phyloP scores from a whole-genome alignment of 2,797 vertebrate species.

The Basileuterus tristriatus region DNA sequence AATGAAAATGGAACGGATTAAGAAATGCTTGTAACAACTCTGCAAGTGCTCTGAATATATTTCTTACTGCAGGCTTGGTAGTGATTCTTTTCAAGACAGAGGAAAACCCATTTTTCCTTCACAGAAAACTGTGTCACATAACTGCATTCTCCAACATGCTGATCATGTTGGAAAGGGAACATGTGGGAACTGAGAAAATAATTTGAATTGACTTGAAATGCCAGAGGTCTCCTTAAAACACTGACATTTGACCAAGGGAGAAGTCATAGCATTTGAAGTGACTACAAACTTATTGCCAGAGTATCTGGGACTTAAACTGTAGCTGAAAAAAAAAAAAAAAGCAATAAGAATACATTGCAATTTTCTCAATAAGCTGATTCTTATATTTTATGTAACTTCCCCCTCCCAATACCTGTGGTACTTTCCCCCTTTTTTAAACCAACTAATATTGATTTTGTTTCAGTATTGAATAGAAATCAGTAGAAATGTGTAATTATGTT shows the following conservation, averaged over 20 bases:
- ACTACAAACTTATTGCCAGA: background rate
- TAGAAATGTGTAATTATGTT: slow-evolving; percentile 61
- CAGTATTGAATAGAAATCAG: slow-evolving; percentile 54
- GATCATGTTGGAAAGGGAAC: slow-evolving; percentile 19
- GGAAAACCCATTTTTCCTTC: slow-evolving; percentile 11
- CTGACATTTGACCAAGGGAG: slow-evolving; percentile 22
- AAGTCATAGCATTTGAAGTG: background rate
- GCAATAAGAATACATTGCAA: background rate
- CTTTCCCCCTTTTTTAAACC: slow-evolving; percentile 67
- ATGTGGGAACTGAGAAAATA: slow-evolving; percentile 11
- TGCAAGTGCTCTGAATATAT: background rate
- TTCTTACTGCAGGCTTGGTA: slow-evolving; percentile 49
- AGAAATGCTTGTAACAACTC: slow-evolving; percentile 7
- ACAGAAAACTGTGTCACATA: background rate
- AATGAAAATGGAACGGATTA: background rate
- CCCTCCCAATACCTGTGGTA: slow-evolving; percentile 78
- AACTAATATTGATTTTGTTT: slow-evolving; percentile 72
- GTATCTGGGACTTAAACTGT: background rate
- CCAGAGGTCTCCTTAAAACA: slow-evolving; percentile 10
- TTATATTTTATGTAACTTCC: slow-evolving; percentile 48
- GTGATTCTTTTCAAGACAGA: slow-evolving; percentile 18
- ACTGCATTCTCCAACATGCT: background rate
- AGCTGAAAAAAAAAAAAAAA: background rate
- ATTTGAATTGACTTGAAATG: background rate
- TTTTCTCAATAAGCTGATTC: slow-evolving; percentile 50